Evolutionary conservation across 2,797 vertebrate species (phyloP).

Genomic region (Scolopax bukidnonensis): DNA sequence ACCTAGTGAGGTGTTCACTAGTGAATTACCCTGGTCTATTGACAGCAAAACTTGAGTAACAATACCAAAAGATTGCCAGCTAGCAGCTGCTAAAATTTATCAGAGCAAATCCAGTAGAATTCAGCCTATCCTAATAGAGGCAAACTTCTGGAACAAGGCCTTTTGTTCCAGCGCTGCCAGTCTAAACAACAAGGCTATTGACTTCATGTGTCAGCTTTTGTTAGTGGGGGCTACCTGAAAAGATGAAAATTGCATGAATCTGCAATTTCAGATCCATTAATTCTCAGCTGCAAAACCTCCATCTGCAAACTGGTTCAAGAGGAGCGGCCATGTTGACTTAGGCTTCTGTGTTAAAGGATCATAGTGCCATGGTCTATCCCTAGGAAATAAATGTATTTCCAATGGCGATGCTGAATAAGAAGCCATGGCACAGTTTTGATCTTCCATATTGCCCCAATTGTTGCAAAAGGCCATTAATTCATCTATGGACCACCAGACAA

Average conservation of each 20-base stretch:
- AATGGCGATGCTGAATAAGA: background rate
- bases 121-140: constrained; percentile 26
- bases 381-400: background rate
- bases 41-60: background rate
- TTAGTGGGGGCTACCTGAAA: constrained; percentile 52
- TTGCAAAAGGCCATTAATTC: background rate
- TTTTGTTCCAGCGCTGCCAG: constrained; percentile 49
- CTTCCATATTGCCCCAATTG: background rate
- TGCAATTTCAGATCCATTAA: constrained; percentile 30
- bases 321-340: background rate
- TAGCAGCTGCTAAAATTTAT: constrained; percentile 20
- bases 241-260: constrained; percentile 33
- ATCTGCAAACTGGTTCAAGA: background rate
- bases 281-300: constrained; percentile 11
- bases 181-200: constrained; percentile 60
- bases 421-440: background rate
- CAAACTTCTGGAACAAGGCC: constrained; percentile 55
- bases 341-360: background rate
- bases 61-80: background rate
- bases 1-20: background rate
- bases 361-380: background rate
- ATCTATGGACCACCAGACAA: background rate
- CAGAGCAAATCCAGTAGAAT: constrained; percentile 40
- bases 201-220: constrained; percentile 47
- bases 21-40: background rate